Conservation (phyloP, 37 sponge, comb jelly and placozoan species). For the Amphimedon queenslandica region DNA sequence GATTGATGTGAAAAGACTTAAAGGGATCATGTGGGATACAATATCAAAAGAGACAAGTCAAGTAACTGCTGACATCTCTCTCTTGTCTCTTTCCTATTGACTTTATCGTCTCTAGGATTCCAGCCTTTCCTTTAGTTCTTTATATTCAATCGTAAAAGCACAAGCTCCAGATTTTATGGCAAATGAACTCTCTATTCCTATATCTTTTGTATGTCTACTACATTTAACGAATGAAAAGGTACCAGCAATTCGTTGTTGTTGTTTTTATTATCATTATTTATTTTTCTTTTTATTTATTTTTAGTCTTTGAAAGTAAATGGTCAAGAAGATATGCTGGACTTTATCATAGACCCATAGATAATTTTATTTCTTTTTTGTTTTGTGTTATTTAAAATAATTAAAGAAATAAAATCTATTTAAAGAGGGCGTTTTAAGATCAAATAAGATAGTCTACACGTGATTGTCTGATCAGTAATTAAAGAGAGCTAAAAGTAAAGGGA, state of each 20-base stretch:
- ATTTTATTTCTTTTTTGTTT: too few species aligned
- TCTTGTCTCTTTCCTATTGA: background rate
- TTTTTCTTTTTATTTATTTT: background rate
- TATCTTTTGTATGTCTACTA: conserved; percentile 81
- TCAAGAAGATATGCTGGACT: background rate
- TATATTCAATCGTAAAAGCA: conserved; percentile 29
- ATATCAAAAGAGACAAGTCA: conserved; percentile 15
- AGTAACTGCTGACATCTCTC: background rate
- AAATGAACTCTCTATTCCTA: conserved; percentile 71
- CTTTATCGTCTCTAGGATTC: too few species aligned
- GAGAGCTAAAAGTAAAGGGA: too few species aligned
- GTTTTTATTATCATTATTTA: too few species aligned
- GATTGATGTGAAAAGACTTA: conserved; percentile 82
- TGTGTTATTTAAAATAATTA: too few species aligned
- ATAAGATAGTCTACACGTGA: too few species aligned
- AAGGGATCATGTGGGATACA: conserved; percentile 76
- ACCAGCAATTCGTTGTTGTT: background rate
- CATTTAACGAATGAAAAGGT: conserved; percentile 95
- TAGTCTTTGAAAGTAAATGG: background rate
- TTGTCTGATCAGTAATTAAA: too few species aligned
- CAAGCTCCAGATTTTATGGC: conserved; percentile 27
- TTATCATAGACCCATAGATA: too few species aligned
- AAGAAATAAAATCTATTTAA: too few species aligned
- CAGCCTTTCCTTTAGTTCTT: conserved; percentile 4
- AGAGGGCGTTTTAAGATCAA: too few species aligned